Evolutionary conservation across 2,797 vertebrate genomes (phyloP).

Genomic region (Choloepus didactylus): DNA sequence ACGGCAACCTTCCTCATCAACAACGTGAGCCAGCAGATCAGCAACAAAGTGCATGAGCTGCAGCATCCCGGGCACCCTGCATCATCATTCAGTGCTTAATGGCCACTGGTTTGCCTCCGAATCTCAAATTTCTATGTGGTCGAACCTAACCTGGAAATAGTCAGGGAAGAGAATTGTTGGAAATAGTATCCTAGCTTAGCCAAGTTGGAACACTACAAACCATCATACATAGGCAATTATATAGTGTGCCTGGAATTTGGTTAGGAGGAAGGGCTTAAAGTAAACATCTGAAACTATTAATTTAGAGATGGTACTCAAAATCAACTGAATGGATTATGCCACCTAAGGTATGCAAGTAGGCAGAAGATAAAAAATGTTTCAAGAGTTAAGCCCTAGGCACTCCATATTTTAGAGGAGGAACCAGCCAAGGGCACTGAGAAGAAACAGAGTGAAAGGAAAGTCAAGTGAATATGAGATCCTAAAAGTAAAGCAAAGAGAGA

Average conservation of each 20-base stretch:
- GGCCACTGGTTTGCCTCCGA: not conserved
- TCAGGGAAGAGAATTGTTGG: not conserved
- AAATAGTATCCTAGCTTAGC: not conserved
- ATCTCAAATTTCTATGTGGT: not conserved
- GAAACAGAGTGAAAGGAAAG: not conserved
- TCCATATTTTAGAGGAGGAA: not conserved
- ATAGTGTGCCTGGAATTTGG: not conserved
- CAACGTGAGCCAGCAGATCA: not conserved
- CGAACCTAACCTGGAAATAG: not conserved
- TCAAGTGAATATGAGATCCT: not conserved
- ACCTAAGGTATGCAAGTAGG: not conserved
- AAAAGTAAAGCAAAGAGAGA: not conserved
- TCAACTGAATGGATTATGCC: not conserved
- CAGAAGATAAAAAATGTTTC: not conserved
- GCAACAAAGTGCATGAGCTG: not conserved
- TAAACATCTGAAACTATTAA: not conserved
- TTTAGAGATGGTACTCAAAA: not conserved
- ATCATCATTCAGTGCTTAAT: not conserved
- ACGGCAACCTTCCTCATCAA: not conserved
- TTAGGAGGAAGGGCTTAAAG: not conserved
- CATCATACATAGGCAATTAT: rapidly evolving
- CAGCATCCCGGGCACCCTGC: too few relatives aligned
- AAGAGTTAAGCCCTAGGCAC: not conserved
- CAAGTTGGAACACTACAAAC: not conserved
- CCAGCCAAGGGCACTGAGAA: not conserved